Conservation (phyloP, 2,888 invertebrate species). For the Notodonta ziczac region DNA sequence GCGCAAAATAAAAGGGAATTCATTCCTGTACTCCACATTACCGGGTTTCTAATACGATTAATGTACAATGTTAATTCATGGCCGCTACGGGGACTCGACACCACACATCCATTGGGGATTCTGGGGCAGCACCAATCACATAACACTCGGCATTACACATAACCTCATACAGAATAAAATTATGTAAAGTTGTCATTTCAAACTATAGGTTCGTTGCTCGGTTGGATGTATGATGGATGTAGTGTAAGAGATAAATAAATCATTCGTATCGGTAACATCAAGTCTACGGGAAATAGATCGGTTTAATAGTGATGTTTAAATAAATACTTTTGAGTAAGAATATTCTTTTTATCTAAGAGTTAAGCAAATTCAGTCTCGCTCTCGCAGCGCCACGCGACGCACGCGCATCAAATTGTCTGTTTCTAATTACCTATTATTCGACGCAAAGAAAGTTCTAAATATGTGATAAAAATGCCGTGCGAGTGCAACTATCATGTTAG, state of each 20-base stretch:
- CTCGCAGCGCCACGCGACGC: no score
- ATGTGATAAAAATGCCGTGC: no score
- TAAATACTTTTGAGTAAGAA: neutral
- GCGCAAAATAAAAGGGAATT: slow-evolving; percentile 61
- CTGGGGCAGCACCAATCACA: slow-evolving; percentile 84
- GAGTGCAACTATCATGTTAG: no score
- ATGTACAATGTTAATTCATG: slow-evolving; percentile 60
- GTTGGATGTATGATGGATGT: neutral
- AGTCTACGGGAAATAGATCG: slow-evolving; percentile 26
- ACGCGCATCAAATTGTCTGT: no score
- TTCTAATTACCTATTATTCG: no score
- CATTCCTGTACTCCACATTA: slow-evolving; percentile 64
- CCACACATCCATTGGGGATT: slow-evolving; percentile 73
- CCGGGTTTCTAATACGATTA: slow-evolving; percentile 59
- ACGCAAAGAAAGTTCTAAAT: no score
- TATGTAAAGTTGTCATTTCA: neutral
- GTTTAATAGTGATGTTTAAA: neutral
- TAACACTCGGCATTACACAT: slow-evolving; percentile 68
- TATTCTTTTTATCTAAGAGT: neutral
- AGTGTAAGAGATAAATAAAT: slow-evolving; percentile 8
- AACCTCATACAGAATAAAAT: slow-evolving; percentile 69
- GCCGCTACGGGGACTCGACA: slow-evolving; percentile 69
- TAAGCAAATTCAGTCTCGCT: neutral
- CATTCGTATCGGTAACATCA: slow-evolving; percentile 22
- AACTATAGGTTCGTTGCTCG: neutral